These are phyloP conservation scores for Tenthredo livida DNA, from an alignment of 2,888 invertebrate species.

Conservation along the genomic window DNA sequence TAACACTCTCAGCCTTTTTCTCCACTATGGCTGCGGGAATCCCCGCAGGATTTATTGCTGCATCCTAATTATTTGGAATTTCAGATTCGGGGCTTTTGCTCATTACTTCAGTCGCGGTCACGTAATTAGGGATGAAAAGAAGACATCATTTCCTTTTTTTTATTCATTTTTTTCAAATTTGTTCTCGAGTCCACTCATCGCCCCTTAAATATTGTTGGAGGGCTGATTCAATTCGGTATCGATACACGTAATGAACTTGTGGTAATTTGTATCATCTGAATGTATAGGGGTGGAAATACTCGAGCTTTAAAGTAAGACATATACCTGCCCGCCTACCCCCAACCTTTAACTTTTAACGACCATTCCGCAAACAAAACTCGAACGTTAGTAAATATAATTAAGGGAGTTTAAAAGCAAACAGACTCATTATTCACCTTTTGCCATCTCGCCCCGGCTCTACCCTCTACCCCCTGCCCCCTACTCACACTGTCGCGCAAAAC, in stretches of 20 bases:
- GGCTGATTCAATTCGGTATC: too few relatives aligned
- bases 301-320: background rate
- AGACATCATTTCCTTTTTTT: too few relatives aligned
- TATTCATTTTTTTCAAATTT: too few relatives aligned
- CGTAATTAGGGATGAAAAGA: too few relatives aligned
- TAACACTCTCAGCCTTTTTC: conserved; percentile 61
- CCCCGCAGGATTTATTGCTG: background rate
- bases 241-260: conserved; percentile 12
- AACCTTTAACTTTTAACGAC: conserved; percentile 49
- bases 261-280: background rate
- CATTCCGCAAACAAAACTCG: conserved; percentile 47
- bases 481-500: background rate
- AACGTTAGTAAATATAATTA: conserved; percentile 52
- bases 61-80: background rate
- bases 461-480: background rate
- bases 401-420: conserved; percentile 46
- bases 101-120: background rate
- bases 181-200: background rate
- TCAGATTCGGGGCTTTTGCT: background rate
- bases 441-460: background rate
- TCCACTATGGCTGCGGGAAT: background rate
- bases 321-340: background rate
- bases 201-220: background rate
- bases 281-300: background rate
- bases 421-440: conserved; percentile 45